Conservation (phyloP, 30 jellyfish, hydroid and myxozoan species). For the Pelagia noctiluca region DNA sequence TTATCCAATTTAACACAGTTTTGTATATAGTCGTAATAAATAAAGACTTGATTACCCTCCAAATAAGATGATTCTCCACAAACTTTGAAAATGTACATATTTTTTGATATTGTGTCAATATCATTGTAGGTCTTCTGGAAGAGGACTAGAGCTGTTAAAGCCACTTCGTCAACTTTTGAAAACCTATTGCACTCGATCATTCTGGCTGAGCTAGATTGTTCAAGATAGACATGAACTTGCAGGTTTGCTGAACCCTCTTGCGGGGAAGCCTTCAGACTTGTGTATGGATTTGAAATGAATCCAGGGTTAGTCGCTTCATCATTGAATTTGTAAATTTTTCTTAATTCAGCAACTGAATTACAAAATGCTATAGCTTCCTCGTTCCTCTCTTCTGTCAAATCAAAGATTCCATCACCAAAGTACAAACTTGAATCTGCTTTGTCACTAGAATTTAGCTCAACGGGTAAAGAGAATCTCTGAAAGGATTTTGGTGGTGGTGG, state of each 20-base stretch:
- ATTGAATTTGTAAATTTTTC: conserved; percentile 40
- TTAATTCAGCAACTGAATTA: conserved; percentile 67
- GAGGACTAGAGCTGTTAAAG: conserved; percentile 42
- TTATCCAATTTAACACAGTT: conserved; percentile 72
- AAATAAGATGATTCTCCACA: conserved; percentile 82
- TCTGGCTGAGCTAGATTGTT: conserved; percentile 30
- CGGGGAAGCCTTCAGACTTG: too few relatives aligned
- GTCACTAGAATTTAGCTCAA: conserved; percentile 30
- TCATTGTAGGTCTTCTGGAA: conserved; percentile 57
- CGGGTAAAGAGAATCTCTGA: conserved; percentile 68
- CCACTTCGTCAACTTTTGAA: conserved; percentile 67
- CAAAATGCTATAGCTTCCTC: conserved; percentile 92
- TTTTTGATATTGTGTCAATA: conserved; percentile 74
- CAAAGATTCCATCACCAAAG: conserved; percentile 88
- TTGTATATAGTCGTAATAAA: conserved; percentile 78
- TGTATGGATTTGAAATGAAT: conserved; percentile 52
- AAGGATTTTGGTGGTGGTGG: conserved; percentile 63
- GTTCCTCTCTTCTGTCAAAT: conserved; percentile 88
- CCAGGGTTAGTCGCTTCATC: conserved; percentile 83
- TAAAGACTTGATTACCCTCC: conserved; percentile 74
- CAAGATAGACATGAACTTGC: conserved; percentile 44
- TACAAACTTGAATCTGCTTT: conserved; percentile 48
- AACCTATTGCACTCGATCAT: conserved; percentile 46
- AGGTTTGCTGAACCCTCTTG: too few relatives aligned
- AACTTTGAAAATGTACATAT: conserved; percentile 77